Base-by-base conservation (phyloP, 2,797 vertebrate genomes). In the Danionella dracula region DNA sequence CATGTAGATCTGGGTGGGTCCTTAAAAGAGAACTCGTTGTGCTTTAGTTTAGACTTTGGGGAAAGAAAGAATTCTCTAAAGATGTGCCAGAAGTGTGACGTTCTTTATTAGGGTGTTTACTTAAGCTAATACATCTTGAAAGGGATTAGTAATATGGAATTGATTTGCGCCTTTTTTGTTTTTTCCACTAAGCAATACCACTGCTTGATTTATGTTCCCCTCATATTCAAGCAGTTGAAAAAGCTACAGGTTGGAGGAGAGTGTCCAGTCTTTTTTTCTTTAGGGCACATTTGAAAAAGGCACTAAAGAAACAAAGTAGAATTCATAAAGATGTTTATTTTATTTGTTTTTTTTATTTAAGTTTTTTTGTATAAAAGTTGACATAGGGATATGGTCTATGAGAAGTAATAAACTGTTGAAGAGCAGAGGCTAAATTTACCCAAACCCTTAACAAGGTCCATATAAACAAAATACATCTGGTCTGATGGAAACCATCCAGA, bases 261-360 rank as follows among this genome's bases (percentile, higher is more conserved):
- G 50, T 19, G 29, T 4, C 16, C 15, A 51, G 46, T 53, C 34
- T 29, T 9, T 37, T 48, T 27, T 46, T n/a, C n/a, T 29, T 62
- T 55, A 65, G 76, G 70, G 79, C 78, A 77, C 8, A 68, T 70
- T 58, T 74, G 51, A 70, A 31, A 31, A 9, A 9, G 9, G 9
- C 1, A 31, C 29, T 31, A n/a, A n/a, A n/a, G n/a, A n/a, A n/a
- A n/a, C n/a, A n/a, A n/a, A n/a, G n/a, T n/a, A n/a, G n/a, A n/a
- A n/a, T n/a, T n/a, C n/a, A n/a, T n/a, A n/a, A n/a, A n/a, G n/a
- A n/a, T n/a, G n/a, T n/a, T n/a, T n/a, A n/a, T n/a, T n/a, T n/a
- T n/a, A n/a, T 41, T 35, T 35, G 6, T 35, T 12, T 40, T 12
- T n/a, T 20, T 50, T 55, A 60, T 32, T 27, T 8, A 57, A 72